Conservation (phyloP, 2,113 vertebrate genomes). For the Pseudorhombus dupliciocellatus region DNA sequence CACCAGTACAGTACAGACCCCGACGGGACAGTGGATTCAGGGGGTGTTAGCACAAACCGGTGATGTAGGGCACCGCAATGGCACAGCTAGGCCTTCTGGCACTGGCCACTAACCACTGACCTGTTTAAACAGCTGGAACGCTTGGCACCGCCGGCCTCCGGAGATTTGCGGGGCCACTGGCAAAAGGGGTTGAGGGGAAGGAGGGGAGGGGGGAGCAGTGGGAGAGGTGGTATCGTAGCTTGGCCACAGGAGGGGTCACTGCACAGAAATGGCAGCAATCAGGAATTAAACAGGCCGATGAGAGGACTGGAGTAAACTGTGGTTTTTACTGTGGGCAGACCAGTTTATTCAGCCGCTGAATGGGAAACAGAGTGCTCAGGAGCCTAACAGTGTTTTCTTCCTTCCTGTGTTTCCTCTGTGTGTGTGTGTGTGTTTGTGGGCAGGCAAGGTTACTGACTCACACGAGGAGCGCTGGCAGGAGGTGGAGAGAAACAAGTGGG, state of each 20-base stretch:
- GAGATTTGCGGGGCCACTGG: conserved; percentile 65
- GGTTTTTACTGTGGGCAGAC: conserved; percentile 28
- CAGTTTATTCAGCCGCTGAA: conserved; percentile 22
- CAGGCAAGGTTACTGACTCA: neutral
- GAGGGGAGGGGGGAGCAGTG: conserved; percentile 24
- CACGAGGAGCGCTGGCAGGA: conserved; percentile 4
- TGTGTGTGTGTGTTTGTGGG: conserved; percentile 1
- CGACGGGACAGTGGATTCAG: conserved; percentile 9
- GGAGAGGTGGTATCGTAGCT: conserved; percentile 19
- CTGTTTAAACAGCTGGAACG: conserved; percentile 76
- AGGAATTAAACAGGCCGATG: conserved; percentile 61
- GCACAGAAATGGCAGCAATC: conserved; percentile 60
- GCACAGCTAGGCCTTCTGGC: conserved; percentile 53
- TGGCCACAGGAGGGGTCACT: conserved; percentile 48
- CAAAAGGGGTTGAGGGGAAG: conserved; percentile 58
- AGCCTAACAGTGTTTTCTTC: conserved; percentile 38
- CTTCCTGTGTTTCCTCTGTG: neutral
- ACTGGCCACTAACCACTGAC: conserved; percentile 50
- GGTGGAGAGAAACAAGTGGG: conserved; percentile 3
- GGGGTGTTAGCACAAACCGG: conserved; percentile 12
- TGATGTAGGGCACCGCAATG: conserved; percentile 61
- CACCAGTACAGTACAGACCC: conserved; percentile 1
- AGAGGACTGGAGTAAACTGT: conserved; percentile 49
- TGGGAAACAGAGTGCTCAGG: conserved; percentile 27
- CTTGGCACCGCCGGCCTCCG: conserved; percentile 63